Evolutionary conservation across 1,140 invertebrate genomes (phyloP).

Genomic region (Drosophila baimaii): DNA sequence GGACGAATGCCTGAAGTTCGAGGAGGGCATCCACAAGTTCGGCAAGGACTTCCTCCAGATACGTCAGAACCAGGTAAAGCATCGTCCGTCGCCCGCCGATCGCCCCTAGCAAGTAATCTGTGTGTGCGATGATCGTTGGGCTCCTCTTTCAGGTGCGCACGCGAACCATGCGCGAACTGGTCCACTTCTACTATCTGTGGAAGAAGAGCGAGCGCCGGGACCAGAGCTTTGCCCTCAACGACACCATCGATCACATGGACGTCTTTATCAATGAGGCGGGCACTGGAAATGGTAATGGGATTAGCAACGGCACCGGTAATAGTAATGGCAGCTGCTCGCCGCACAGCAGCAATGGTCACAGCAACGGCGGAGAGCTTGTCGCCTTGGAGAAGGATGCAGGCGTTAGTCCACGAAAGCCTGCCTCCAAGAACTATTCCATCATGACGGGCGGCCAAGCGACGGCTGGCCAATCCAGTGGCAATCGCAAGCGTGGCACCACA

Average conservation of each 20-base stretch:
- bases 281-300: slow-evolving; percentile 44
- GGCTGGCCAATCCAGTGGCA: slow-evolving; percentile 7
- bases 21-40: slow-evolving; percentile 95
- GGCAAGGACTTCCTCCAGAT: slow-evolving; percentile 98
- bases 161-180: slow-evolving; percentile 97
- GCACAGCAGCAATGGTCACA: slow-evolving; percentile 38
- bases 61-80: slow-evolving; percentile 94
- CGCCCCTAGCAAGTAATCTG: slow-evolving; percentile 33
- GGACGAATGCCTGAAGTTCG: slow-evolving; percentile 98
- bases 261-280: slow-evolving; percentile 74
- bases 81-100: slow-evolving; percentile 78
- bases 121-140: slow-evolving; percentile 23
- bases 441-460: slow-evolving; percentile 59
- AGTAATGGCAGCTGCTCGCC: slow-evolving; percentile 41
- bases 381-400: slow-evolving; percentile 29
- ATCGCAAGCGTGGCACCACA: slow-evolving; percentile 47
- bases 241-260: slow-evolving; percentile 83
- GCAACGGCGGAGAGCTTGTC: slow-evolving; percentile 31
- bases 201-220: slow-evolving; percentile 99
- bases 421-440: slow-evolving; percentile 67
- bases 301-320: slow-evolving; percentile 4
- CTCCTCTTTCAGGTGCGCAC: slow-evolving; percentile 88
- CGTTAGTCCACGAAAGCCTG: slow-evolving; percentile 31
- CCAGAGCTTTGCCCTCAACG: slow-evolving; percentile 84
- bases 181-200: slow-evolving; percentile 99